Evolutionary conservation across 2,888 invertebrate species (phyloP).

Genomic region (Eupeodes luniger): DNA sequence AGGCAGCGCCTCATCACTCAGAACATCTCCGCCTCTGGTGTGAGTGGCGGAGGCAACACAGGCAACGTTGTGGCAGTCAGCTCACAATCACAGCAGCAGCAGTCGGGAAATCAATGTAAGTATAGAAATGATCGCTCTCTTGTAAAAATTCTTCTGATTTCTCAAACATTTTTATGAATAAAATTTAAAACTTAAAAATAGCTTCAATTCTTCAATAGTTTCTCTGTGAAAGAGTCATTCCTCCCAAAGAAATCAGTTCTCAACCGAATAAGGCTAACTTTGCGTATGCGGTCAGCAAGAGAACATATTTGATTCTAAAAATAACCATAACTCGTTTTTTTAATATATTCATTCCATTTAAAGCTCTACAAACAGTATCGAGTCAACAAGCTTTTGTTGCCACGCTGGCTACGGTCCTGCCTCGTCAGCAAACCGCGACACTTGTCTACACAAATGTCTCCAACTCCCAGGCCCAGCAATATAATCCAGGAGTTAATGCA

Average conservation of each 20-base stretch:
- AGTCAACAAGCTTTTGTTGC: constrained; percentile 81
- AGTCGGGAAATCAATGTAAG: constrained; percentile 77
- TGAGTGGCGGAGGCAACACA: constrained; percentile 75
- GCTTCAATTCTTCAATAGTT: too few relatives aligned
- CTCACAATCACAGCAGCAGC: constrained; percentile 72
- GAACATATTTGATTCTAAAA: too few relatives aligned
- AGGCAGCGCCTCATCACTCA: constrained; percentile 83
- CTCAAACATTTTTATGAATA: too few relatives aligned
- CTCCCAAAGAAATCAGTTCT: too few relatives aligned
- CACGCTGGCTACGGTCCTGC: constrained; percentile 81
- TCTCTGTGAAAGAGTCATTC: too few relatives aligned
- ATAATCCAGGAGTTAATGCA: constrained; percentile 79
- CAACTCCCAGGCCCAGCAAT: constrained; percentile 80
- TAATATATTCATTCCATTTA: not conserved
- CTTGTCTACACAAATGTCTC: constrained; percentile 83
- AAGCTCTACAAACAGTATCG: constrained; percentile 79
- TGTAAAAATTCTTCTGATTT: too few relatives aligned
- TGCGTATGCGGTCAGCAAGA: too few relatives aligned
- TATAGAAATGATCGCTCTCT: not conserved
- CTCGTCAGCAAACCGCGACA: constrained; percentile 83
- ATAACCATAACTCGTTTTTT: too few relatives aligned
- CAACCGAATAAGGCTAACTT: too few relatives aligned
- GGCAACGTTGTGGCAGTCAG: constrained; percentile 77
- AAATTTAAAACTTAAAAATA: too few relatives aligned
- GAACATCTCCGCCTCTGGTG: constrained; percentile 78